phyloP scores from a whole-genome alignment of 2,797 vertebrate species.

The Spea hammondii region DNA sequence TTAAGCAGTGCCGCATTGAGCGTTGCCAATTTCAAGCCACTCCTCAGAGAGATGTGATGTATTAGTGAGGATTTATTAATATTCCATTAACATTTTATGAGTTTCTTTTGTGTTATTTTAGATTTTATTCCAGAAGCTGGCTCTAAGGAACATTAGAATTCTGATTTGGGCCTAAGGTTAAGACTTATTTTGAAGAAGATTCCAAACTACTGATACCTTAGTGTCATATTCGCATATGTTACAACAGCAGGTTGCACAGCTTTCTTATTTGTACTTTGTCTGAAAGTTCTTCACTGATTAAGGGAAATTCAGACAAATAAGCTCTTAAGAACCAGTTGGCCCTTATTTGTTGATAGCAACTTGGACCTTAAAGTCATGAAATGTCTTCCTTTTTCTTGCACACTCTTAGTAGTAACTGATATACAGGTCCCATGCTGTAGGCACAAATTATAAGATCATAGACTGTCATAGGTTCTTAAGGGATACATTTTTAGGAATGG shows the following conservation, averaged over 20 bases:
- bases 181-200: constrained; percentile 14
- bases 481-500: too few relatives aligned
- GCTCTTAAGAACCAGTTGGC: too few relatives aligned
- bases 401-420: too few relatives aligned
- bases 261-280: neutral
- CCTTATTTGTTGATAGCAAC: too few relatives aligned
- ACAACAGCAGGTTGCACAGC: constrained; percentile 44
- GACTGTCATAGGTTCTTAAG: too few relatives aligned
- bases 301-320: too few relatives aligned
- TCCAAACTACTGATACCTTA: constrained; percentile 18
- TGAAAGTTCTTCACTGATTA: too few relatives aligned
- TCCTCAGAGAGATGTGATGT: constrained; percentile 46
- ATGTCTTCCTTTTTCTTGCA: too few relatives aligned
- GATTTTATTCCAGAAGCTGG: constrained; percentile 14
- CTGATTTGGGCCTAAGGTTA: constrained; percentile 24
- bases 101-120: constrained; percentile 16
- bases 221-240: constrained; percentile 38
- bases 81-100: constrained; percentile 49
- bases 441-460: too few relatives aligned
- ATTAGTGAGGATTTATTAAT: constrained; percentile 51
- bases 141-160: constrained; percentile 9
- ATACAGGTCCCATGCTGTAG: too few relatives aligned
- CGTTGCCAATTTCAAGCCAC: constrained; percentile 43
- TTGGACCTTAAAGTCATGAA: too few relatives aligned
- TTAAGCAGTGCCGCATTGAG: constrained; percentile 45